Evolutionary conservation across 2,888 invertebrate species (phyloP).

Genomic region (Hemithea aestivaria): DNA sequence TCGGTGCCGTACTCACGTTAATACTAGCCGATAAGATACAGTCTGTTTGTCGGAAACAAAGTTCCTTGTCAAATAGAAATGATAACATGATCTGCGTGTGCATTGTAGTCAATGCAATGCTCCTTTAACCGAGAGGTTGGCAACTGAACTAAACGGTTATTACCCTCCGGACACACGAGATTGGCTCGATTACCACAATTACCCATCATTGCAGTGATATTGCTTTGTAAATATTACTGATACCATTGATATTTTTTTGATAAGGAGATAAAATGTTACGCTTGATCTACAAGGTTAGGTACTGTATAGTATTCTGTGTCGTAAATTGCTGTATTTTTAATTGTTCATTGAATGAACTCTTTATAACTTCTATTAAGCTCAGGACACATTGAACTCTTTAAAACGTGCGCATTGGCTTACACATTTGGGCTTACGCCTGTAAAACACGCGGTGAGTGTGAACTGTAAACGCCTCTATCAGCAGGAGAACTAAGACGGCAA

Average conservation of each 20-base stretch:
- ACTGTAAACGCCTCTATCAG: too few species aligned
- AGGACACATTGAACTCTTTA: too few species aligned
- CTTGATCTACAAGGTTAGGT: too few species aligned
- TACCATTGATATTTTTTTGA: neutral
- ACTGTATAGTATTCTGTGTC: too few species aligned
- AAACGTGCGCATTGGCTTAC: too few species aligned
- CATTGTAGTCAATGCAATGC: slow-evolving; percentile 31
- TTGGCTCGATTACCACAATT: slow-evolving; percentile 9
- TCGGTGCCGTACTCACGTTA: slow-evolving; percentile 46
- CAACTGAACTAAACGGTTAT: slow-evolving; percentile 30
- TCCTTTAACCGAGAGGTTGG: slow-evolving; percentile 31
- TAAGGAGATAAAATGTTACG: too few species aligned
- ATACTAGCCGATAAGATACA: slow-evolving; percentile 64
- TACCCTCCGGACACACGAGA: slow-evolving; percentile 7
- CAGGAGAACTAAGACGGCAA: too few species aligned
- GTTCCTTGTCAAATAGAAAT: slow-evolving; percentile 44
- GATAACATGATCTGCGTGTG: slow-evolving; percentile 41
- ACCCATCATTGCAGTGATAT: slow-evolving; percentile 27
- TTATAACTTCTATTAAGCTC: too few species aligned
- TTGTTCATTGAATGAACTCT: too few species aligned
- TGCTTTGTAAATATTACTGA: neutral
- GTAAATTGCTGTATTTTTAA: too few species aligned
- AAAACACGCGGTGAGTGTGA: too few species aligned
- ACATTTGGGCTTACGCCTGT: too few species aligned
- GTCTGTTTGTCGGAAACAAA: slow-evolving; percentile 56